phyloP scores from a whole-genome alignment of 2,113 vertebrate genomes.

The Aramus guarauna region DNA sequence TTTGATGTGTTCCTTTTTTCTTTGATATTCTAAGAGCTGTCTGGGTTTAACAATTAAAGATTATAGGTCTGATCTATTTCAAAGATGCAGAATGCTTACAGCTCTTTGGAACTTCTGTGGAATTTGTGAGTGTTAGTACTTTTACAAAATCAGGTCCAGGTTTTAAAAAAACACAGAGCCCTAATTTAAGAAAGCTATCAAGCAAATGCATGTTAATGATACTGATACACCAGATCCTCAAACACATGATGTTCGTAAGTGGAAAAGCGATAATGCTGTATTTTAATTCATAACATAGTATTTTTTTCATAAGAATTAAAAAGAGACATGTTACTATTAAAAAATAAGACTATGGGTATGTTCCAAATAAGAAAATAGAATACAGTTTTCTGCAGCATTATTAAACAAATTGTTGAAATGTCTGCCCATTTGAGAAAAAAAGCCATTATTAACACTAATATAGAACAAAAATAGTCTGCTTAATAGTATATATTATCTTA shows the following conservation, averaged over 20 bases:
- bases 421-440: not conserved
- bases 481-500: not conserved
- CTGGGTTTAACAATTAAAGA: slow-evolving; percentile 15
- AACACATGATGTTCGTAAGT: not conserved
- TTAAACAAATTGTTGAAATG: not conserved
- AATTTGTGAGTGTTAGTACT: slow-evolving; percentile 9
- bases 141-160: slow-evolving; percentile 49
- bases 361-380: not conserved
- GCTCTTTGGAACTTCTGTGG: not conserved
- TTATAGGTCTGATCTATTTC: slow-evolving; percentile 44
- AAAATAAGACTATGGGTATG: not conserved
- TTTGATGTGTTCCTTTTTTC: slow-evolving; percentile 37
- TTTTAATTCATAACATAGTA: not conserved
- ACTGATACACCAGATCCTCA: not conserved
- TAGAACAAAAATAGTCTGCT: not conserved
- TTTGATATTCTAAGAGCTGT: slow-evolving; percentile 24
- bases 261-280: not conserved
- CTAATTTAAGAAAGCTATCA: slow-evolving; percentile 13
- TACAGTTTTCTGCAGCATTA: not conserved
- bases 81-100: slow-evolving; percentile 35
- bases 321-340: not conserved
- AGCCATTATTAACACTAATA: not conserved
- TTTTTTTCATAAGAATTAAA: not conserved
- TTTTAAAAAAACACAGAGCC: not conserved
- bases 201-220: slow-evolving; percentile 4